Percentiles rank a stretch among this genome's conserved stretches.
These are phyloP conservation scores for Gopherus evgoodei DNA, from an alignment of 2,113 vertebrate genomes.

Conservation along the genomic window DNA sequence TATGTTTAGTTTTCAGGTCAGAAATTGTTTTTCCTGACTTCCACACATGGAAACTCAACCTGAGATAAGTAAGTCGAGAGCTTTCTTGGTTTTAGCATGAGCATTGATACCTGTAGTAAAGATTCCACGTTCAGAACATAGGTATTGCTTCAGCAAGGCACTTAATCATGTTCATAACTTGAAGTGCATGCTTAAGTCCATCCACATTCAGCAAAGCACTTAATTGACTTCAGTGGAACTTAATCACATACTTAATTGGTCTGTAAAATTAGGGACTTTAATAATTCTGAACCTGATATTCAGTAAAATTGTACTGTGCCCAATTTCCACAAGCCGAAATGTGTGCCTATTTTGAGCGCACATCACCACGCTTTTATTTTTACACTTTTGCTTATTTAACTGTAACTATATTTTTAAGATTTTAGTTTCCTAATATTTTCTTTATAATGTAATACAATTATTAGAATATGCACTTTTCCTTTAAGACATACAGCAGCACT, in stretches of 20 bases:
- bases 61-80: too few relatives aligned
- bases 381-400: background rate
- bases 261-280: background rate
- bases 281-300: background rate
- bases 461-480: background rate
- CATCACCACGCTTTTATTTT: background rate
- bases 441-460: background rate
- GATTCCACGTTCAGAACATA: too few relatives aligned
- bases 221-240: too few relatives aligned
- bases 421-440: background rate
- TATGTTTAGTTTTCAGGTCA: too few relatives aligned
- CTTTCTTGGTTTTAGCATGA: too few relatives aligned
- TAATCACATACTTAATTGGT: background rate
- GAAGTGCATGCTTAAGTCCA: too few relatives aligned
- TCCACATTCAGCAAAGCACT: too few relatives aligned
- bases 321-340: accelerated
- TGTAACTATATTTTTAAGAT: background rate
- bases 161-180: too few relatives aligned
- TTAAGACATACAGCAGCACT: background rate
- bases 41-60: too few relatives aligned
- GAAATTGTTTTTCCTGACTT: too few relatives aligned
- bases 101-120: too few relatives aligned
- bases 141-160: too few relatives aligned
- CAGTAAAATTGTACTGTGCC: background rate
- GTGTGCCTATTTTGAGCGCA: background rate